Evolutionary conservation across 1,140 invertebrate genomes (phyloP).

Genomic region (Lordiphosa collinella): DNA sequence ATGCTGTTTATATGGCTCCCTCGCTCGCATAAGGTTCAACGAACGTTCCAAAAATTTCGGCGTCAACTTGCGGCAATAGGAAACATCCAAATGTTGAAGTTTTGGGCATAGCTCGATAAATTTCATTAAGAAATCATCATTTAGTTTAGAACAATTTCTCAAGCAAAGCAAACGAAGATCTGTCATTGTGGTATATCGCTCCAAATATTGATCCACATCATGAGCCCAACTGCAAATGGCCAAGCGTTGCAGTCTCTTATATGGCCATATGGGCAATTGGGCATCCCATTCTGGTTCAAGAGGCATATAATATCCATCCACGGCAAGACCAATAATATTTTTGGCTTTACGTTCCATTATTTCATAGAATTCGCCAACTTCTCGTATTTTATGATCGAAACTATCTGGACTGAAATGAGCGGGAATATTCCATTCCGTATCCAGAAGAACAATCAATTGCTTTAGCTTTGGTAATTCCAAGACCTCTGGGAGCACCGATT

Average conservation of each 20-base stretch:
- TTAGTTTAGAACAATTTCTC: slow-evolving; percentile 52
- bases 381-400: slow-evolving; percentile 62
- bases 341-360: slow-evolving; percentile 55
- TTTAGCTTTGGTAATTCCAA: slow-evolving; percentile 50
- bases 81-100: slow-evolving; percentile 58
- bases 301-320: slow-evolving; percentile 68
- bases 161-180: slow-evolving; percentile 54
- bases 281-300: slow-evolving; percentile 54
- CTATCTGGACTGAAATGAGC: slow-evolving; percentile 43
- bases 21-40: slow-evolving; percentile 43
- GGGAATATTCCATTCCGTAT: slow-evolving; percentile 56
- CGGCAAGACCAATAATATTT: slow-evolving; percentile 51
- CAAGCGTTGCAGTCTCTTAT: slow-evolving; percentile 39
- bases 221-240: slow-evolving; percentile 67
- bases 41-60: slow-evolving; percentile 43
- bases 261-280: slow-evolving; percentile 41
- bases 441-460: slow-evolving; percentile 54
- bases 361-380: slow-evolving; percentile 64
- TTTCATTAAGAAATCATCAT: slow-evolving; percentile 47
- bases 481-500: slow-evolving; percentile 45
- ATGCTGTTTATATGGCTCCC: slow-evolving; percentile 41
- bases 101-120: slow-evolving; percentile 55
- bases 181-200: slow-evolving; percentile 56
- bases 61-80: slow-evolving; percentile 55
- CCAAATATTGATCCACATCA: slow-evolving; percentile 38